Percentiles rank a stretch among this genome's conserved stretches.
phyloP scores from a whole-genome alignment of 2,113 vertebrate species.

The Dipodomys stephensi region DNA sequence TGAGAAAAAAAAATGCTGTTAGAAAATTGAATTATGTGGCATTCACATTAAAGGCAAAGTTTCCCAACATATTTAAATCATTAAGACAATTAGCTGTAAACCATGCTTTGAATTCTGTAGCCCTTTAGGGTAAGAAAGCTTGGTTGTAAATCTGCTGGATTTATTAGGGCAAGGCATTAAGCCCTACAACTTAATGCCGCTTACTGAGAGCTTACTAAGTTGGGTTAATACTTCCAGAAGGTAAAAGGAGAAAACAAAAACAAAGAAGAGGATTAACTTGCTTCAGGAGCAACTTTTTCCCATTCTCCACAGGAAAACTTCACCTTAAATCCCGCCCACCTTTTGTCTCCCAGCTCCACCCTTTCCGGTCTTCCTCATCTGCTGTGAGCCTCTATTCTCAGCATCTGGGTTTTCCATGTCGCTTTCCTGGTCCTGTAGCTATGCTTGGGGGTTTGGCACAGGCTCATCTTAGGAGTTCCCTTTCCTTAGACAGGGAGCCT shows the following conservation, averaged over 20 bases:
- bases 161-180: neutral
- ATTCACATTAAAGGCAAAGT: constrained; percentile 54
- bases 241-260: neutral
- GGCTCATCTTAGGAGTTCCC: neutral
- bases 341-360: neutral
- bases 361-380: neutral
- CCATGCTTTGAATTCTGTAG: neutral
- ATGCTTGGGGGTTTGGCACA: neutral
- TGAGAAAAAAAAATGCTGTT: constrained; percentile 56
- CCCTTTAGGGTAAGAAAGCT: neutral
- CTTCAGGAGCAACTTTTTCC: neutral
- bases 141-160: neutral
- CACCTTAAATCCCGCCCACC: rapidly evolving
- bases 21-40: constrained; percentile 53
- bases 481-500: neutral
- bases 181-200: neutral
- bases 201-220: neutral
- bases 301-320: neutral
- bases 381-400: neutral
- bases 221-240: neutral
- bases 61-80: constrained; percentile 59
- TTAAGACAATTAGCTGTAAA: constrained; percentile 59
- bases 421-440: neutral
- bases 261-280: neutral
- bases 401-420: neutral